Evolutionary conservation across 2,888 invertebrate genomes (phyloP).

Genomic region (Lasioglossum lativentre): DNA sequence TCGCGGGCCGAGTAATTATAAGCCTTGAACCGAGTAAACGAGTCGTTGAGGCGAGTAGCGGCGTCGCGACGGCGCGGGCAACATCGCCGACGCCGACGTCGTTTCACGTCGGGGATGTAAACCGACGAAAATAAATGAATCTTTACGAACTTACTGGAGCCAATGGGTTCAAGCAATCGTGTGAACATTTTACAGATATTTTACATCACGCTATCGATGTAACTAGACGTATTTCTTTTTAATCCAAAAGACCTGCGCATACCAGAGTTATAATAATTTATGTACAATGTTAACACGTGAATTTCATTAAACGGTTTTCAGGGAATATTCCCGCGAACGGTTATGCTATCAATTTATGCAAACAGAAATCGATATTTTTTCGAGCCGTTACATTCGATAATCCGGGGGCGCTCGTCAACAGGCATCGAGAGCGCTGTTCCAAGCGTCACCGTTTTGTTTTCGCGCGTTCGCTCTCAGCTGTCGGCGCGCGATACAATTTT

Average conservation of each 20-base stretch:
- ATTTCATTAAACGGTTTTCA: no score
- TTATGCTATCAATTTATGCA: neutral
- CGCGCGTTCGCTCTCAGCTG: constrained; percentile 7
- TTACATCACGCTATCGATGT: neutral
- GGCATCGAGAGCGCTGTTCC: neutral
- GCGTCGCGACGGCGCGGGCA: constrained; percentile 39
- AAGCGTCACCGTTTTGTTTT: neutral
- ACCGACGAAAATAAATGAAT: neutral
- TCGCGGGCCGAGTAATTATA: constrained; percentile 82
- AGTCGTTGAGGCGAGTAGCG: constrained; percentile 73
- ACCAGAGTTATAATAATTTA: neutral
- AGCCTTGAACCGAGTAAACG: constrained; percentile 82
- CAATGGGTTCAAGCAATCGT: neutral
- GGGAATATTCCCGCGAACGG: neutral
- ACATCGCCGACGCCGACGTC: constrained; percentile 18
- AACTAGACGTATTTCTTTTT: neutral
- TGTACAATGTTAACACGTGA: neutral
- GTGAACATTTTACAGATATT: neutral
- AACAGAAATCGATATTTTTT: neutral
- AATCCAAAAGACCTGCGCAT: neutral
- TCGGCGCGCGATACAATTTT: constrained; percentile 23
- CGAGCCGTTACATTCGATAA: constrained; percentile 25
- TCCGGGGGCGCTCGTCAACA: constrained; percentile 12
- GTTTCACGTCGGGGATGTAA: constrained; percentile 10
- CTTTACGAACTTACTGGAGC: neutral